phyloP scores from a whole-genome alignment of 1,140 invertebrate species.

The Phymorhynchus buccinoides region DNA sequence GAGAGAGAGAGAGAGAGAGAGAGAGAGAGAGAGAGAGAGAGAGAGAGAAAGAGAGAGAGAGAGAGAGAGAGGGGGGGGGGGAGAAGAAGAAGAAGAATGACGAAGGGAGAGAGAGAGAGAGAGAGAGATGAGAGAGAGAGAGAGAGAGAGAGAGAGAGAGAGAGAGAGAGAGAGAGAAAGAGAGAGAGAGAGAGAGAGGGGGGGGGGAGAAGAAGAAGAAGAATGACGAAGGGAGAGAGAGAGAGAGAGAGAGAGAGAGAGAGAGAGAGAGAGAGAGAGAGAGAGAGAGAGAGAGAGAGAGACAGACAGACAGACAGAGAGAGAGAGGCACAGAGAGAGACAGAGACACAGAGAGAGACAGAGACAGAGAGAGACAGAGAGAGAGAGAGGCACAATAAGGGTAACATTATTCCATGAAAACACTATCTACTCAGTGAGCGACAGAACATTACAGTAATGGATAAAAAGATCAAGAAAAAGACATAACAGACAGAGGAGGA shows the following conservation, averaged over 20 bases:
- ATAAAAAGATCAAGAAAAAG: background rate
- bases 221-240: background rate
- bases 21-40: no score
- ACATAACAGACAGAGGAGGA: background rate
- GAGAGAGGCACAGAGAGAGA: background rate
- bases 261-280: background rate
- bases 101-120: no score
- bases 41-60: no score
- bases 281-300: background rate
- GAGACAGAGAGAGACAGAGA: no score
- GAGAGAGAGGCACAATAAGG: no score
- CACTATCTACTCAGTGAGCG: no score
- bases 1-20: no score
- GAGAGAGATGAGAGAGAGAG: background rate
- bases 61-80: no score
- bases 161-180: conserved; percentile 7
- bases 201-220: background rate
- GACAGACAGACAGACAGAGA: background rate
- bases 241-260: background rate
- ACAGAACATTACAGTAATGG: no score
- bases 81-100: no score
- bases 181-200: background rate
- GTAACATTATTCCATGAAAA: no score
- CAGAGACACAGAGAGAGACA: no score
- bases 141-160: background rate